Conservation (phyloP, 2,113 vertebrate species). For the Pterocles orientalis region DNA sequence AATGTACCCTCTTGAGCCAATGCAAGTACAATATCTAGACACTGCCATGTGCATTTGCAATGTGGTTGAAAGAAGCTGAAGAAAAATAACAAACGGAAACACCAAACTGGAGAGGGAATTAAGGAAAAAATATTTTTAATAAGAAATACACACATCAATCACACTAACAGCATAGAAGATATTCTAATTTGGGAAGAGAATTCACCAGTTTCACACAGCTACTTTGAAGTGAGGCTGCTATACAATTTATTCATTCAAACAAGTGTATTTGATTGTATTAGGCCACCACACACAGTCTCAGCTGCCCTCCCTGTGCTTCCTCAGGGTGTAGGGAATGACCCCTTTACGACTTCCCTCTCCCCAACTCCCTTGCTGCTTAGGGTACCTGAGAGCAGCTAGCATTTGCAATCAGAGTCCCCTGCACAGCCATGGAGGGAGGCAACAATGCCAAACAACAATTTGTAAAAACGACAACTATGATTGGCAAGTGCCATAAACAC, state of each 20-base stretch:
- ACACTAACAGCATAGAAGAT: background rate
- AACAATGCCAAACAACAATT: background rate
- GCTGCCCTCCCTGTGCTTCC: background rate
- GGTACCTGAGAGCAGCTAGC: background rate
- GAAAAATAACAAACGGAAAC: background rate
- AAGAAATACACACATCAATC: background rate
- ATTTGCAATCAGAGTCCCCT: background rate
- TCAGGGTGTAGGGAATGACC: background rate
- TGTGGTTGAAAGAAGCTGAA: background rate
- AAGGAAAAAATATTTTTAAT: background rate
- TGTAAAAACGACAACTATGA: background rate
- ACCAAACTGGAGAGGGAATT: background rate
- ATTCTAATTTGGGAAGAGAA: background rate
- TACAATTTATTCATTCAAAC: background rate
- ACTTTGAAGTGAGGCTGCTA: background rate
- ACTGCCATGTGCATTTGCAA: background rate
- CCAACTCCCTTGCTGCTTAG: background rate
- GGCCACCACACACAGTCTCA: background rate
- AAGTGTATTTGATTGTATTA: background rate
- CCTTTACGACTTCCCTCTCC: background rate
- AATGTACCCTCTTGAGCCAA: background rate
- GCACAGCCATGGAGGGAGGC: background rate
- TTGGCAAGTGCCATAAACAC: background rate
- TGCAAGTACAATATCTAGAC: background rate
- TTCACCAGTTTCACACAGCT: background rate